Base-by-base conservation (phyloP, 1,140 invertebrate species). In the Cardiocondyla obscurior region DNA sequence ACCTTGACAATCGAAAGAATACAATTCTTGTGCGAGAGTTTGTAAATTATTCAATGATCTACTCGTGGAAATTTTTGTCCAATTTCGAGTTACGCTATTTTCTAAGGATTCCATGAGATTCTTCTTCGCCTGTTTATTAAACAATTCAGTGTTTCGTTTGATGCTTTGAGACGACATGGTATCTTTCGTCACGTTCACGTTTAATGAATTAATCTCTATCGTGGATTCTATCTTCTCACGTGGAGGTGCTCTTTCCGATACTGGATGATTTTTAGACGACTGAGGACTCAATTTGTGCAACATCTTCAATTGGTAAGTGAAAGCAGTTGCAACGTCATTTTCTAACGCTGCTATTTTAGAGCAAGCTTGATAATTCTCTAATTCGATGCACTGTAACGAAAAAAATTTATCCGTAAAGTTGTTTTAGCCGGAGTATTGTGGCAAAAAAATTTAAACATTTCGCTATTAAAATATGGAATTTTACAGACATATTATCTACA, bases 331-430 rank as follows among this genome's bases (percentile, higher is more conserved):
- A 81, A 93, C 92, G 57, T 94, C 92, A 39, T 92, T 90, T 12
- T 95, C 92, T n/a, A 95, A 84, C 49, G 93, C 83, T 28, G 94
- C 92, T 8, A 95, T 73, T 82, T 94, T 94, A 25, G 94, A 92
- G 8, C 93, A 93, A 2, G 94, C 94, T 89, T 95, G 94, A 83
- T 93, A 93, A 82, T 95, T 94, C 49, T 92, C 92, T n/a, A 94
- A 82, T 60, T 94, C 93, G 0, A 92, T 25, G 60, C 93, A 92
- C 90, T 92, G 51, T 0, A 81, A 82, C 65, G 44, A 64, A 73
- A 49, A 79, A 42, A 6, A 19, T 16, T 10, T 4, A 19, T n/a
- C n/a, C 12, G 12, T 19, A 30, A 65, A 81, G 42, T 62, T 65
- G 8, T 62, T 33, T 62, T 22, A 42, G 2, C 46, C n/a, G 10